These are phyloP conservation scores for Parauchenoglanis ngamensis DNA, from an alignment of 2,797 vertebrate species.

Conservation along the genomic window DNA sequence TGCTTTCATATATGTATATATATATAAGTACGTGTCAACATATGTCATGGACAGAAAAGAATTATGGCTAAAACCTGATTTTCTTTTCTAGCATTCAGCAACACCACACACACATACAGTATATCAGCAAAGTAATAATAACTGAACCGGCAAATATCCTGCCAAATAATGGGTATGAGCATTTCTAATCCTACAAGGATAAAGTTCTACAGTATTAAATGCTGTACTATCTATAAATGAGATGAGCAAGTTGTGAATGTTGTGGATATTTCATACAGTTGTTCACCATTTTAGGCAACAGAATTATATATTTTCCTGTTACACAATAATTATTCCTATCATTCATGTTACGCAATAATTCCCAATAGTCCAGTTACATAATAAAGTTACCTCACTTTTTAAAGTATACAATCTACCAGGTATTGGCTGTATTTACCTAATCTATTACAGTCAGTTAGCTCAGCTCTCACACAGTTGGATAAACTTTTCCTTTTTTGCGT, in stretches of 20 bases:
- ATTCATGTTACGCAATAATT: slow-evolving; percentile 26
- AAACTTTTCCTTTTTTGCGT: slow-evolving; percentile 14
- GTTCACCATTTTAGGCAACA: neutral
- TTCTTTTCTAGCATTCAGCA: neutral
- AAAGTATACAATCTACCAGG: slow-evolving; percentile 6
- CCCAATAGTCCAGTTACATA: slow-evolving; percentile 9
- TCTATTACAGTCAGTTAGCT: slow-evolving; percentile 12
- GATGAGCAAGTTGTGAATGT: neutral
- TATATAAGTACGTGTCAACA: neutral
- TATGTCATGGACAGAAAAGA: neutral
- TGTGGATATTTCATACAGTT: neutral
- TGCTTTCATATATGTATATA: too few relatives aligned
- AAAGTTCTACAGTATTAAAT: neutral
- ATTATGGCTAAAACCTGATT: neutral
- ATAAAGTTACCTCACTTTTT: slow-evolving; percentile 17
- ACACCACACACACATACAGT: neutral
- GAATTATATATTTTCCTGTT: neutral
- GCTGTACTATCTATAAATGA: neutral
- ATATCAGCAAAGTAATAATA: neutral
- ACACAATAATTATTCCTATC: slow-evolving; percentile 10
- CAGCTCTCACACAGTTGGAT: slow-evolving; percentile 30
- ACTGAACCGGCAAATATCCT: too few relatives aligned
- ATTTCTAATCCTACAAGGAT: neutral
- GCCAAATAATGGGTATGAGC: neutral
- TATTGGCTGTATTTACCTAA: slow-evolving; percentile 29